Evolutionary conservation across 2,888 invertebrate genomes (phyloP).

Genomic region (Yponomeuta sedellus): DNA sequence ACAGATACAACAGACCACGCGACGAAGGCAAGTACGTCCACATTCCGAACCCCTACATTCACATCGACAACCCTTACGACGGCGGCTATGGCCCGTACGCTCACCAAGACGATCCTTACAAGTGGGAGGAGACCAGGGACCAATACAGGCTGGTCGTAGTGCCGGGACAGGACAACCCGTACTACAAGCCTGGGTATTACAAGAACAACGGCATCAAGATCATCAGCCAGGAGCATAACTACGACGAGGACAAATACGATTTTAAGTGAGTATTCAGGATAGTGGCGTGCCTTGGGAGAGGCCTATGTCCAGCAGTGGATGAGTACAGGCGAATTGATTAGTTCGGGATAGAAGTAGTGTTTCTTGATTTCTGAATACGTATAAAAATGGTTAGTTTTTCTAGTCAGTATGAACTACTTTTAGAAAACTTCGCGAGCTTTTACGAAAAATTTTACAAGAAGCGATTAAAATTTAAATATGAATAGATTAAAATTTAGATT

Average conservation of each 20-base stretch:
- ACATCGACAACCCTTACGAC: constrained; percentile 66
- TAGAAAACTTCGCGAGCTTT: too few species aligned
- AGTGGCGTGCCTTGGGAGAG: too few species aligned
- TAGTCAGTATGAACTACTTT: too few species aligned
- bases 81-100: constrained; percentile 63
- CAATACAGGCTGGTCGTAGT: constrained; percentile 51
- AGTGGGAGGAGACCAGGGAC: constrained; percentile 62
- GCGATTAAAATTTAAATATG: too few species aligned
- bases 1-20: constrained; percentile 33
- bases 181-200: constrained; percentile 69
- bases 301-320: too few species aligned
- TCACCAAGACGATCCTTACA: constrained; percentile 67
- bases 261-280: constrained; percentile 57
- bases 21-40: constrained; percentile 74
- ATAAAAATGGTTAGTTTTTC: too few species aligned
- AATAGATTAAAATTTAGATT: too few species aligned
- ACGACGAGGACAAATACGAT: constrained; percentile 70
- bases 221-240: constrained; percentile 65
- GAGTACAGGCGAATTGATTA: too few species aligned
- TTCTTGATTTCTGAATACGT: too few species aligned
- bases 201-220: constrained; percentile 72
- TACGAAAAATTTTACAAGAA: too few species aligned
- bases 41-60: constrained; percentile 70
- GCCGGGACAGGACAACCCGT: constrained; percentile 54
- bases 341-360: too few species aligned